Base-by-base conservation (phyloP, 2,113 vertebrate genomes). In the Atractosteus spatula region DNA sequence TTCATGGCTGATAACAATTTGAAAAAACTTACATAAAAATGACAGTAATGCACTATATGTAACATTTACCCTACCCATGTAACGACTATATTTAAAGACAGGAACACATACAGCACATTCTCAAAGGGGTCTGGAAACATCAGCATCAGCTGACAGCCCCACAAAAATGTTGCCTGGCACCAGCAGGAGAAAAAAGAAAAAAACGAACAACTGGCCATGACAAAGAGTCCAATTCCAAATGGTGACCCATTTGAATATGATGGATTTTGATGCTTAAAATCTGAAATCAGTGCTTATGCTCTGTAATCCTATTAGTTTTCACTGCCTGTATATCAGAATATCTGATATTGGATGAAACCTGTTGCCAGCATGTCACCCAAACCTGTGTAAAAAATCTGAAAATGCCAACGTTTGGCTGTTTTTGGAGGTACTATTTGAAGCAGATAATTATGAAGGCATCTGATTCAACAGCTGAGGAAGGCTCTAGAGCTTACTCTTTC, bases 1-100 rank as follows among this genome's bases (percentile, higher is more conserved):
- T 81, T 79, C 74, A 81, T 76, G 69, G 45, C 7, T 59, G 73
- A 79, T 70, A 62, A 72, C 13, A n/a, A 44, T 55, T 62, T 64
- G 62, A 68, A 57, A 55, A 63, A 43, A 70, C 29, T 4, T 12
- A 4, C 29, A 42, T 16, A 41, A 10, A 67, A 17, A 16, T 67
- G 17, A n/a, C 17, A 29, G 29, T 29, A 29, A 29, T 29, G 29
- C 29, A 29, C 29, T 29, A 29, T 29, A 29, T 10, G 5, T 51
- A 51, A 54, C 13, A 66, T 16, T n/a, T 44, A 67, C 6, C 66
- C 3, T 14, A 56, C 54, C 16, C 41, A 14, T 69, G 54, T 41
- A 56, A 41, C 44, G 41, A 7, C 41, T 57, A 2, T 8, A 6
- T 13, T 42, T 5, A 14, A 55, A 41, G 5, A 51, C 16, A 7